Percentiles rank a stretch among this genome's conserved stretches.
Evolutionary conservation across 2,113 vertebrate genomes (phyloP).

Genomic region (Phalacrocorax pelagicus): DNA sequence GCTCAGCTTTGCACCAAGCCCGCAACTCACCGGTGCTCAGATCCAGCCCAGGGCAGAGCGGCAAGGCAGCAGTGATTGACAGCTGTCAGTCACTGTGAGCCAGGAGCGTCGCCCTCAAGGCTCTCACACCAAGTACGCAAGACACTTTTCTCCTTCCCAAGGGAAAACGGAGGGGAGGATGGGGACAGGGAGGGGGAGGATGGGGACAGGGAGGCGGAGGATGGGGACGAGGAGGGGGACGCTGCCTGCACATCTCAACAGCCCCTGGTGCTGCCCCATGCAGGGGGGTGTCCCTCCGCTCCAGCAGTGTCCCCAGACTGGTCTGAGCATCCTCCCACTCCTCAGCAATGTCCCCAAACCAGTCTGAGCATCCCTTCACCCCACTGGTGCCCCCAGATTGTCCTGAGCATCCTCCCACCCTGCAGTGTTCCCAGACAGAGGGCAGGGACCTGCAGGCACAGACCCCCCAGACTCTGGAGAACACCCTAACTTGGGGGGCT

Average conservation of each 20-base stretch:
- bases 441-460: not conserved
- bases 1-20: not conserved
- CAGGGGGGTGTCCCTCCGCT: not conserved
- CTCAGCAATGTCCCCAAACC: not conserved
- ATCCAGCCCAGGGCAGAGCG: not conserved
- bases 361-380: not conserved
- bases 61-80: not conserved
- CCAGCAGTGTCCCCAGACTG: not conserved
- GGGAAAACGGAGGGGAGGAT: not conserved
- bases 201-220: not conserved
- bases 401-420: not conserved
- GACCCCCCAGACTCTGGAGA: not conserved
- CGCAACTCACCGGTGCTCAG: rapidly evolving
- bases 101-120: not conserved
- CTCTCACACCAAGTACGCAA: rapidly evolving
- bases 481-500: not conserved
- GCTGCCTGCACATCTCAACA: not conserved
- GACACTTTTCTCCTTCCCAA: not conserved
- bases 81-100: not conserved
- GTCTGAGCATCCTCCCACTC: not conserved
- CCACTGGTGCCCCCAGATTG: not conserved
- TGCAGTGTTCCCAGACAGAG: not conserved
- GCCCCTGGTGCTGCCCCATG: rapidly evolving
- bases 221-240: not conserved
- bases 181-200: not conserved